Evolutionary conservation across 2,797 vertebrate genomes (phyloP), one percentile per base, ranked within the genome.

Genomic region (Phaenicophaeus curvirostris): DNA sequence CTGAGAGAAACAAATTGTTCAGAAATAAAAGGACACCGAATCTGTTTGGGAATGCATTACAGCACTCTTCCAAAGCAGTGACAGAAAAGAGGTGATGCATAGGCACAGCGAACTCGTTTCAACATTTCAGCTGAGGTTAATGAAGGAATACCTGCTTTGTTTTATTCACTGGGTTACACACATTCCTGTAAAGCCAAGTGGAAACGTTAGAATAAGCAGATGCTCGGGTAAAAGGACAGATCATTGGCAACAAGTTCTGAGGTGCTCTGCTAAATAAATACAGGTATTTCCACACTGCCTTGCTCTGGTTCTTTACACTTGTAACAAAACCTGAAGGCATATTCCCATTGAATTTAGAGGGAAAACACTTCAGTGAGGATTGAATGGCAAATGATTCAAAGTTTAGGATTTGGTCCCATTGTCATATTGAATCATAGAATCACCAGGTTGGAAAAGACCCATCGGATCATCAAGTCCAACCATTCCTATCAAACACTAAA

Each of bases 381-480:
- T 2, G 12, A 79, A 9, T 8, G 12, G 20, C 39, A 41, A 28
- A 48, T 2, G 3, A 55, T 39, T 30, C 39, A 63, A 16, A 31
- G 31, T 8, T 30, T 13, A 53, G 63, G 53, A 20, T 15, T 27
- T 30, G 82, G 54, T 44, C 31, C 55, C 3, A 0, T 7, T 20
- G 19, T 31, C 1, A 0, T 41, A 2, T 5, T 42, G 63, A 28
- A n/a, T n/a, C n/a, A n/a, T n/a, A n/a, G n/a, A n/a, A n/a, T n/a
- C n/a, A n/a, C n/a, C n/a, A n/a, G n/a, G n/a, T n/a, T n/a, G n/a
- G n/a, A n/a, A n/a, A n/a, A n/a, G n/a, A n/a, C n/a, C n/a, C n/a
- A n/a, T n/a, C n/a, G n/a, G n/a, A n/a, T n/a, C n/a, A n/a, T n/a
- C n/a, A n/a, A n/a, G n/a, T n/a, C n/a, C n/a, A n/a, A n/a, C n/a